Evolutionary conservation across 2,888 invertebrate species (phyloP), one percentile per base, ranked within the genome.

Genomic region (Polymixis flavicincta): DNA sequence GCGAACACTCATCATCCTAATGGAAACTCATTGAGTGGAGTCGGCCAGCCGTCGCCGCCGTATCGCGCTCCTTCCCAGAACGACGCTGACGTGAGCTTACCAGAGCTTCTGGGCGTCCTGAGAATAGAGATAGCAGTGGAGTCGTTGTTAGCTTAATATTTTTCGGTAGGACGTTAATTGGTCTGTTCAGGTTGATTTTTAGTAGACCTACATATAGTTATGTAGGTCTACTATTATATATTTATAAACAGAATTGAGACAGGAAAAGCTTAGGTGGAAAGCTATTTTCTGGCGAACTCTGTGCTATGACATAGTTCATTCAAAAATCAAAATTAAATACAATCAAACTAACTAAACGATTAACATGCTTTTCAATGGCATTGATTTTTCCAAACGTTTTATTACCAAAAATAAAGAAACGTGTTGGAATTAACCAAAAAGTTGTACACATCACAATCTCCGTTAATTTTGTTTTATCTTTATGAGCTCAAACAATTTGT

Each of bases 1-100:
- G 80, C 82, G 76, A 57, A 85, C 84, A 90, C 88, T 90, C 89
- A 89, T 89, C 89, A 86, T 84, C 82, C 88, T 89, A 87, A 90
- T 89, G 90, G 87, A 87, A 91, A 89, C 88, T 90, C 91, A 92
- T 89, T 89, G 89, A 90, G 85, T 80, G 78, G 74, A 80, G 76
- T 76, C 77, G 84, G 75, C 84, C 76, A 78, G 84, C 85, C 85
- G 89, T 84, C 89, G 86, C 84, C 86, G 79, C 68, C 84, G 74
- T 80, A 84, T 86, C 85, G 85, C 86, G 72, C 80, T 78, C 82
- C 79, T 92, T 91, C 90, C 87, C 79, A 83, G 91, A 92, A 92
- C 50, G 79, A 70, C 67, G 76, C 80, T 91, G 91, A 91, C 90
- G 91, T 87, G 88, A 85, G 84, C 74, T 80, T 78, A 67, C 72